Evolutionary conservation across 2,888 invertebrate genomes (phyloP).

Genomic region (Metacarcinus magister): DNA sequence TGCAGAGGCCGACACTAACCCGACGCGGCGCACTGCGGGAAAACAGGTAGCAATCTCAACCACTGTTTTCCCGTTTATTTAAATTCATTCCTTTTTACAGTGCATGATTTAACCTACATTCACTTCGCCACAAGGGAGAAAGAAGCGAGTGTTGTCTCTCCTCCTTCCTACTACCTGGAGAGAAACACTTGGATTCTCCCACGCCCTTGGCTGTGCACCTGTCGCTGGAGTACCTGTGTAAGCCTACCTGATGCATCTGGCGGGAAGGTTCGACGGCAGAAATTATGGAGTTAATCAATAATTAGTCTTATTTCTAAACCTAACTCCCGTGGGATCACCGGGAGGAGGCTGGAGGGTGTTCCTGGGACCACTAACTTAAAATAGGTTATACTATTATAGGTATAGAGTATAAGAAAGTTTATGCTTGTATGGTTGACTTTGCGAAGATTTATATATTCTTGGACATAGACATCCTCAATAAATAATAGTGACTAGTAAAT

Average conservation of each 20-base stretch:
- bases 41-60: background rate
- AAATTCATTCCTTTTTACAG: background rate
- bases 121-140: background rate
- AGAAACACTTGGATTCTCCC: background rate
- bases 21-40: background rate
- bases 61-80: background rate
- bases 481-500: too few species aligned
- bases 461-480: too few species aligned
- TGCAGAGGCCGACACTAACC: background rate
- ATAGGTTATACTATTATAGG: too few species aligned
- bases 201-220: conserved; percentile 9
- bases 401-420: too few species aligned
- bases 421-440: too few species aligned
- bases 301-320: conserved; percentile 30
- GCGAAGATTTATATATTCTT: too few species aligned
- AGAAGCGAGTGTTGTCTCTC: background rate
- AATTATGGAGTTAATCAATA: background rate
- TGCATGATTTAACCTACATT: conserved; percentile 28
- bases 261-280: background rate
- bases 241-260: conserved; percentile 32
- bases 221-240: background rate
- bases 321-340: background rate
- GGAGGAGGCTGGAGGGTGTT: background rate
- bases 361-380: background rate
- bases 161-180: background rate